Evolutionary conservation across 2,797 vertebrate species (phyloP).

Genomic region (Numenius phaeopus): DNA sequence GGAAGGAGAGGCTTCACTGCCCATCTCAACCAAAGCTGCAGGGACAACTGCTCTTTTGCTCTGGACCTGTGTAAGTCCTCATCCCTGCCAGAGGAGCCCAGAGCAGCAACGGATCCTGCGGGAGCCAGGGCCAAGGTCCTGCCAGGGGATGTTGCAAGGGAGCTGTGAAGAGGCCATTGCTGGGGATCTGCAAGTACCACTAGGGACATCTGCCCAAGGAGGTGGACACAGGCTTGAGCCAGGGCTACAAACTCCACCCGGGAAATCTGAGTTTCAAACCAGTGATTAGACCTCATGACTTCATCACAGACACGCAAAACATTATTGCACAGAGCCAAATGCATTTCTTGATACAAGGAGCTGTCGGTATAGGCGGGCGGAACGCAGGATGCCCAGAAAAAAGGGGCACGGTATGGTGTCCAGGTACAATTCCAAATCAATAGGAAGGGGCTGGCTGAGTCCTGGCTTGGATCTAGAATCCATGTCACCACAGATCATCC

Average conservation of each 20-base stretch:
- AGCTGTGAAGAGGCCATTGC: not conserved
- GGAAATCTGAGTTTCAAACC: not conserved
- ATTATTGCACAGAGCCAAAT: accelerated
- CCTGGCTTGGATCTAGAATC: not conserved
- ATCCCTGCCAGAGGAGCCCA: not conserved
- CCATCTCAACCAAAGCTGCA: not conserved
- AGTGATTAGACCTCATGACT: not conserved
- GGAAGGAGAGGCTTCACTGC: not conserved
- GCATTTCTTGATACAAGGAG: not conserved
- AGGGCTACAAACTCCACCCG: not conserved
- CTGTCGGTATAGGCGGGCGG: not conserved
- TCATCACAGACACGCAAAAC: not conserved
- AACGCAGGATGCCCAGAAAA: not conserved
- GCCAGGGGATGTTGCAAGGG: conserved; percentile 47
- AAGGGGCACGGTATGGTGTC: not conserved
- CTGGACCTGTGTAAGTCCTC: not conserved
- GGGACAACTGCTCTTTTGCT: not conserved
- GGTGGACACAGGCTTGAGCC: not conserved
- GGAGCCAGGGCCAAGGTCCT: not conserved
- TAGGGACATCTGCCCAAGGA: not conserved
- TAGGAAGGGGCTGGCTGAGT: not conserved
- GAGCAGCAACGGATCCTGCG: not conserved
- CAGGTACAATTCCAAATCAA: not conserved
- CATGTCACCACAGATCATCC: not conserved
- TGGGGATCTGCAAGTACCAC: not conserved